These are phyloP conservation scores for Pygocentrus nattereri DNA, from an alignment of 2,797 vertebrate species.

Conservation along the genomic window DNA sequence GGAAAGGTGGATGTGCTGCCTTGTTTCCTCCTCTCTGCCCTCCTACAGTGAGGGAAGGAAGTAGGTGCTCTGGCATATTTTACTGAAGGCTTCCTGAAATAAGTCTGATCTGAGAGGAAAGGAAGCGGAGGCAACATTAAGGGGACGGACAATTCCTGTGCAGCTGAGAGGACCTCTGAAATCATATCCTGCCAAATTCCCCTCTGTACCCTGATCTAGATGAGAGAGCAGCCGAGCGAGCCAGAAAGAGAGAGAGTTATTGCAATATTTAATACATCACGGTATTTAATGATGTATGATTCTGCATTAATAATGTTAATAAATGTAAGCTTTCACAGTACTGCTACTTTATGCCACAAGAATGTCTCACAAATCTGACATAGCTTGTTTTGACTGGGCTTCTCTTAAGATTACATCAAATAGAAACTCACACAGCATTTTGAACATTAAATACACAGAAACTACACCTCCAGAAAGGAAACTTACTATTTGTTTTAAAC, in stretches of 20 bases:
- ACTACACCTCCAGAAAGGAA: too few species aligned
- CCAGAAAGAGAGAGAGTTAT: not conserved
- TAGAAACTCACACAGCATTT: too few species aligned
- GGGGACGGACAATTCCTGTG: conserved; percentile 72
- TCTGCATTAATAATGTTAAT: too few species aligned
- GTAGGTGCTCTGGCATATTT: conserved; percentile 59
- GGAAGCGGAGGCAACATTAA: conserved; percentile 57
- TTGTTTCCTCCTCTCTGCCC: conserved; percentile 52
- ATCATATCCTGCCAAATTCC: conserved; percentile 74
- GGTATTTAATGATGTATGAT: too few species aligned
- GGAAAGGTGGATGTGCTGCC: conserved; percentile 46
- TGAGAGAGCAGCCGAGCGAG: not conserved
- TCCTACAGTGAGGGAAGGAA: conserved; percentile 60
- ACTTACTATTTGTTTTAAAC: too few species aligned
- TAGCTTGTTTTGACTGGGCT: too few species aligned
- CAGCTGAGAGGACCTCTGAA: conserved; percentile 75
- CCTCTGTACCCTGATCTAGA: conserved; percentile 27
- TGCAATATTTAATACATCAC: too few species aligned
- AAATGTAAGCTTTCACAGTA: too few species aligned
- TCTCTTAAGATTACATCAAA: too few species aligned
- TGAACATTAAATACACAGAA: too few species aligned
- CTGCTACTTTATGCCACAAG: too few species aligned
- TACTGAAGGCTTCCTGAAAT: conserved; percentile 71
- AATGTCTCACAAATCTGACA: too few species aligned
- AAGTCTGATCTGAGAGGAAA: conserved; percentile 56